Base-by-base conservation (phyloP, 2,797 vertebrate genomes). In the Sebastes hubbsi region DNA sequence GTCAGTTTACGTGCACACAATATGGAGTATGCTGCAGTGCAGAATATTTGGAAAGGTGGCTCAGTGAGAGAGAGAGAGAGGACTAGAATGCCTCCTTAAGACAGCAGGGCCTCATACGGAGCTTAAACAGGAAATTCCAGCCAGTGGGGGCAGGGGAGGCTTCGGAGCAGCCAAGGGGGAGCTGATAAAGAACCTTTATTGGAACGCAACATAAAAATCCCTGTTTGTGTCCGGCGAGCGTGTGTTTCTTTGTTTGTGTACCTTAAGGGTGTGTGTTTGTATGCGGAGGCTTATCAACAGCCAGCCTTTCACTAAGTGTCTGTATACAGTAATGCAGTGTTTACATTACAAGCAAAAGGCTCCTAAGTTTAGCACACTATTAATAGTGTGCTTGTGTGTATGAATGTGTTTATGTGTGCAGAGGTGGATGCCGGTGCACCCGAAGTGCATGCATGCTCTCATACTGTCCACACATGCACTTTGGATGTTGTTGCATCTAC, bases 51-150 rank as follows among this genome's bases (percentile, higher is more conserved):
- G 77, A 92, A 82, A 90, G 83, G 89, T 89, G 83, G 72, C 75
- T 82, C 70, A 66, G 85, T 61, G 52, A 74, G 69, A 69, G 83
- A 61, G 74, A 61, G 74, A 66, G 68, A 68, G 55, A 56, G 62
- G 87, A 91, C 82, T 75, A 88, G 75, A 92, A 90, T 84, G 89
- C 82, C 85, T 93, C 87, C 85, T 92, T 91, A 89, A 95, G 91
- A 95, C 94, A 93, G 93, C 93, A 91, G 94, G 94, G 92, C 95
- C 94, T 95, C 94, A 95, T 92, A 94, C 79, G 74, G 91, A 94
- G 92, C 94, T 96, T 95, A 95, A 96, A 96, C 96, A 96, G 95
- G 96, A 96, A 96, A 96, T 96, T 95, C 95, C 95, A 96, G 92
- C 90, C 91, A 89, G 92, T 93, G 93, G 93, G 95, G 94, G 93